These are phyloP conservation scores for Nyctalus aviator DNA, from an alignment of 2,797 vertebrate genomes.

Conservation along the genomic window DNA sequence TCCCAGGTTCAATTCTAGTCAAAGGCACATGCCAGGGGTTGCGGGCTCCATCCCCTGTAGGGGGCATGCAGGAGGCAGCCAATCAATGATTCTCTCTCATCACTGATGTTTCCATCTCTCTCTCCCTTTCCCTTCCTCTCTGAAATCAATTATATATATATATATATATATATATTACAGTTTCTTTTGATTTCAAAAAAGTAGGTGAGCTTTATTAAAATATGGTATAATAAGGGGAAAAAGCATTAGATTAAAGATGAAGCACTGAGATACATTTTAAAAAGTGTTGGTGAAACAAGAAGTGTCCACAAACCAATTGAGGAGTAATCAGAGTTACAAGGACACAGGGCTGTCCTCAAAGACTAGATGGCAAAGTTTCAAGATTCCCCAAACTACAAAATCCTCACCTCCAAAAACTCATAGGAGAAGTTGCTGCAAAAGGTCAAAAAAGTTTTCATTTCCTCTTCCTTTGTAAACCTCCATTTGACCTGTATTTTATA, in stretches of 20 bases:
- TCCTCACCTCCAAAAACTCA: background rate
- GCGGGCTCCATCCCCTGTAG: too few relatives aligned
- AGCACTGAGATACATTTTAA: background rate
- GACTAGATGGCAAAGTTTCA: background rate
- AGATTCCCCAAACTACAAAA: background rate
- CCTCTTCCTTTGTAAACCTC: background rate
- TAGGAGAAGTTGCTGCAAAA: background rate
- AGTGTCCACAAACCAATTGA: background rate
- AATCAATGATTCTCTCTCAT: too few relatives aligned
- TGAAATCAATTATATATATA: too few relatives aligned
- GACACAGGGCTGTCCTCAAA: background rate
- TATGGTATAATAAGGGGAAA: background rate
- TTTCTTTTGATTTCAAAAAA: conserved; percentile 1
- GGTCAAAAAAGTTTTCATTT: background rate
- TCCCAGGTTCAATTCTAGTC: too few relatives aligned
- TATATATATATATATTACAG: background rate
- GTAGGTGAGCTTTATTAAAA: background rate
- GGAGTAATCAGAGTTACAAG: background rate
- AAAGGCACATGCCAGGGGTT: too few relatives aligned
- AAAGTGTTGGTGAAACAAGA: background rate
- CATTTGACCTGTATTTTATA: background rate
- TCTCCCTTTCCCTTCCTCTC: too few relatives aligned
- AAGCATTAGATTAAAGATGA: background rate
- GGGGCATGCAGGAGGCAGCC: too few relatives aligned
- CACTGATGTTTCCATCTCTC: too few relatives aligned